Evolutionary conservation across 2,113 vertebrate genomes (phyloP), one percentile per base, ranked within the genome.

Genomic region (Circaetus gallicus): DNA sequence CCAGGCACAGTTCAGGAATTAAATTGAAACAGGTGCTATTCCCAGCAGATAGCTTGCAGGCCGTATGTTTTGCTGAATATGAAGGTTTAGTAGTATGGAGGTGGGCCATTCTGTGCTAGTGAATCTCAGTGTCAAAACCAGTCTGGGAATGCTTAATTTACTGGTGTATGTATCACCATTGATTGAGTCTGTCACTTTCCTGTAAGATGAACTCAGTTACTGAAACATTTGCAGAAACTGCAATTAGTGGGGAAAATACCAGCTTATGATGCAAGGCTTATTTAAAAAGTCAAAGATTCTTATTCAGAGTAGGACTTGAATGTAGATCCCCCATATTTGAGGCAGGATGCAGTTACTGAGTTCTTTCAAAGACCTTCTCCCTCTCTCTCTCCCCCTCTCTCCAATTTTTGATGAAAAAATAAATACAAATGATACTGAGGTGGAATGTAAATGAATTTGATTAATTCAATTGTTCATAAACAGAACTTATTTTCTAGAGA

Each of bases 151-250:
- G 22, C 9, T 29, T 73, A 36, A 56, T 77, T 70, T 78, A 36
- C 42, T 71, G 4, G 9, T 45, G 3, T 11, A 29, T 2, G 0
- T 50, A 49, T 66, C n/a, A 24, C 9, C 28, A 24, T 0, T 32
- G 15, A 31, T 0, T 32, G 13, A 34, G 47, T 49, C 73, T 73
- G 17, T 82, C 26, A 74, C 36, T 74, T 87, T 74, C 15, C 9
- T 67, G 4, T 63, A 74, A 67, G 16, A 55, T 58, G 10, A 63
- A 42, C 16, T 78, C 19, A 74, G 29, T 22, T 67, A 72, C 24
- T 15, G 38, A 59, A 79, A 59, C 34, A 63, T 76, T 74, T 87
- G 3, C 20, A 67, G 18, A 21, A 90, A 43, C 9, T 79, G 28
- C 9, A 67, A 2, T 22, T 84, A 80, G 8, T 32, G 22, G 19